phyloP scores from a whole-genome alignment of 2,797 vertebrate species.

The Hephaestus fuliginosus region DNA sequence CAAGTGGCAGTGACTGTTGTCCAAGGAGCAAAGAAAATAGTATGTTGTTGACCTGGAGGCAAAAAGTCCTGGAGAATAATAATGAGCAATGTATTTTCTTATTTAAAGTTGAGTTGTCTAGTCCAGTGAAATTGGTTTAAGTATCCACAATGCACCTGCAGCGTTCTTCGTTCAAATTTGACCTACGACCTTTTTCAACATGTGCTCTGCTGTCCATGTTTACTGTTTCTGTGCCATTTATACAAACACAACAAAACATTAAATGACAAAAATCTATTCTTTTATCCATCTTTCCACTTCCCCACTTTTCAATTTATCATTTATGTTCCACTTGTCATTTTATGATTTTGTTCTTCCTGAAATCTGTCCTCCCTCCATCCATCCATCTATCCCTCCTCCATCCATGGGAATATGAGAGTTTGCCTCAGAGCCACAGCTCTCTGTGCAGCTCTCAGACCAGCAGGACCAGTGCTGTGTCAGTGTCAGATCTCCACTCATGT shows the following conservation, averaged over 20 bases:
- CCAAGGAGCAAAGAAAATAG: background rate
- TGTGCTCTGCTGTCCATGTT: background rate
- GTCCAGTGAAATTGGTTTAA: background rate
- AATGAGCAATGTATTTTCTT: background rate
- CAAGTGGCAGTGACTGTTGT: background rate
- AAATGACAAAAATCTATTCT: background rate
- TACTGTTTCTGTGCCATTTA: background rate
- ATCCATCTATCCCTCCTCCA: slow-evolving; percentile 5
- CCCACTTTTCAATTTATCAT: background rate
- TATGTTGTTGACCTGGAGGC: background rate
- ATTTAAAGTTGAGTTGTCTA: background rate
- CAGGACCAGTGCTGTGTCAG: slow-evolving; percentile 56
- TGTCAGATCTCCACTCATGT: slow-evolving; percentile 76
- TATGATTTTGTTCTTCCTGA: background rate
- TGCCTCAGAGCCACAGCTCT: slow-evolving; percentile 41
- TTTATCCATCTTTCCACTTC: background rate
- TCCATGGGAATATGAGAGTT: slow-evolving; percentile 30
- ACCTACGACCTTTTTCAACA: background rate
- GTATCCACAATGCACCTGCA: background rate
- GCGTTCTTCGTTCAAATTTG: background rate
- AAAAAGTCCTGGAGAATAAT: too few species aligned
- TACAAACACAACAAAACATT: background rate
- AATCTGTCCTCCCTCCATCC: slow-evolving; percentile 14
- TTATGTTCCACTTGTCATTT: background rate
- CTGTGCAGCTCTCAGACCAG: slow-evolving; percentile 54